Evolutionary conservation across 1,140 invertebrate species (phyloP).

Genomic region (Pogonus chalceus): DNA sequence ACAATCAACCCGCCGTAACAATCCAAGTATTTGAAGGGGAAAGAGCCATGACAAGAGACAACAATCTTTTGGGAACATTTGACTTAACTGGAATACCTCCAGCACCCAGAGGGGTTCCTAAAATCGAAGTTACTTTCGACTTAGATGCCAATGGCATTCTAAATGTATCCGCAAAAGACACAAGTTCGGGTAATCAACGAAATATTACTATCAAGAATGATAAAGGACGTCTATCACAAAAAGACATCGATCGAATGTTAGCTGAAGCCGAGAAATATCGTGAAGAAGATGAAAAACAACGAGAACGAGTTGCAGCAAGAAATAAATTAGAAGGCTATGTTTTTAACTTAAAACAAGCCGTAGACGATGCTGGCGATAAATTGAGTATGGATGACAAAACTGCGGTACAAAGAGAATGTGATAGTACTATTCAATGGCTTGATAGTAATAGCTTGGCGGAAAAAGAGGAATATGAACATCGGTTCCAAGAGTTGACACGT

Average conservation of each 20-base stretch:
- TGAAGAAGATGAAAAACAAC: conserved; percentile 42
- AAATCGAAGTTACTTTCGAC: conserved; percentile 42
- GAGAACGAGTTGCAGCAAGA: conserved; percentile 46
- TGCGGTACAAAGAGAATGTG: conserved; percentile 39
- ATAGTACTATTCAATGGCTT: conserved; percentile 48
- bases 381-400: conserved; percentile 35
- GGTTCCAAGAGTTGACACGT: conserved; percentile 43
- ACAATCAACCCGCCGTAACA: conserved; percentile 45
- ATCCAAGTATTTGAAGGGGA: conserved; percentile 41
- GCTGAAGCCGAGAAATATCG: conserved; percentile 45
- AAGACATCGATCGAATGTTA: conserved; percentile 47
- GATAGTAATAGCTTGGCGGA: conserved; percentile 48
- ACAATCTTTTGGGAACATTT: conserved; percentile 62
- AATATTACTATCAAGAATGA: conserved; percentile 41
- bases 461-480: conserved; percentile 47
- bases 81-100: conserved; percentile 52
- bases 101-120: conserved; percentile 45
- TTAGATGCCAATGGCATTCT: conserved; percentile 46
- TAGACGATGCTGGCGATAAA: conserved; percentile 33
- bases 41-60: conserved; percentile 50
- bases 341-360: conserved; percentile 53
- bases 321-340: conserved; percentile 63
- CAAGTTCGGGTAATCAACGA: conserved; percentile 37
- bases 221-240: conserved; percentile 33
- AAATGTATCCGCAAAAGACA: conserved; percentile 49